phyloP scores from a whole-genome alignment of 2,113 vertebrate genomes.

The Lampris megalopsis region DNA sequence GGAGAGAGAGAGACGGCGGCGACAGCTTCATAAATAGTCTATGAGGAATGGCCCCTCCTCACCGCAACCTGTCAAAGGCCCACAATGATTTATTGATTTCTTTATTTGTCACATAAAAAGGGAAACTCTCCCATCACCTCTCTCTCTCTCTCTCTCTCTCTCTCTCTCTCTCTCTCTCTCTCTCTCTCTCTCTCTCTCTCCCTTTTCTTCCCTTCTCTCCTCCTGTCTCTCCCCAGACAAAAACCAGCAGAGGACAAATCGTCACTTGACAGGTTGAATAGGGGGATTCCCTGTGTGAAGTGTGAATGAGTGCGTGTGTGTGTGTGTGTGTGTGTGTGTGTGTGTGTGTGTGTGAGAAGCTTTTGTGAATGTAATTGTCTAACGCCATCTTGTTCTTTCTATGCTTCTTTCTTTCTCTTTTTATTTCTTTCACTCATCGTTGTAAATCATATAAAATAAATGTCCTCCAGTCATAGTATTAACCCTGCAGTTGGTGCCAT shows the following conservation, averaged over 20 bases:
- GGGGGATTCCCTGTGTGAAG: conserved; percentile 24
- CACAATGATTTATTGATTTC: conserved; percentile 85
- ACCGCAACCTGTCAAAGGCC: conserved; percentile 74
- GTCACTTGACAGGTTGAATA: conserved; percentile 40
- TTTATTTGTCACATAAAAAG: conserved; percentile 83
- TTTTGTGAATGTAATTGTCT: too few species aligned
- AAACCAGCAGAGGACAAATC: conserved; percentile 47
- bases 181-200: conserved; percentile 25
- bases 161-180: not conserved
- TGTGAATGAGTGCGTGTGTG: not conserved
- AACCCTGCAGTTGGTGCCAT: not conserved
- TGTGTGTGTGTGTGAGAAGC: not conserved
- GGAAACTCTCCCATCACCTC: conserved; percentile 52
- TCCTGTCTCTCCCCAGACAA: conserved; percentile 13
- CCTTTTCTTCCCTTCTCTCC: not conserved
- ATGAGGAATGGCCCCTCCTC: conserved; percentile 77
- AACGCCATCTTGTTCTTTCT: conserved; percentile 1
- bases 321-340: conserved; percentile 11
- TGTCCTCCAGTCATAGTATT: not conserved
- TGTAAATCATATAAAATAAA: not conserved
- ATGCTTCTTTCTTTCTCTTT: not conserved
- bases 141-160: conserved; percentile 9
- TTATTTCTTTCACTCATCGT: not conserved
- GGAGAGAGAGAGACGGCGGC: conserved; percentile 39
- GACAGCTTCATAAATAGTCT: conserved; percentile 84